Base-by-base conservation (phyloP, 2,113 vertebrate species). In the Pygoscelis antarcticus region DNA sequence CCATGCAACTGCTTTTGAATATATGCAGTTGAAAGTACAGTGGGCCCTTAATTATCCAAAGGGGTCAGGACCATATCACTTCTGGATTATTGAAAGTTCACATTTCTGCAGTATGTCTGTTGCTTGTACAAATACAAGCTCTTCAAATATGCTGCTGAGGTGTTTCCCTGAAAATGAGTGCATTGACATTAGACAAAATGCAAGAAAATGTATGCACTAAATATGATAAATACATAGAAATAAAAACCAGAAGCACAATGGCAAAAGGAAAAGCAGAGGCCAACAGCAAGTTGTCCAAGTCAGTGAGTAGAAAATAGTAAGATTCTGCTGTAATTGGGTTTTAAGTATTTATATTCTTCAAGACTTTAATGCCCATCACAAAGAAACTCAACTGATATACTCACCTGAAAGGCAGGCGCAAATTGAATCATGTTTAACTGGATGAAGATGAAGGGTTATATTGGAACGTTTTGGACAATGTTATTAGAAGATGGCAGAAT, bases 31-130 rank as follows among this genome's bases (percentile, higher is more conserved):
- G 42, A 26, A 85, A 88, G 3, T 44, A 51, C 15, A 71, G 17
- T 20, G 23, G 20, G 4, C 5, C 38, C 29, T 60, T 74, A 32
- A 26, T 69, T 60, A 22, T 44, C 20, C 34, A 38, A 7, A 82
- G 30, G 17, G 36, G 0, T 13, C 32, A 10, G 49, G 32, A 6
- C 38, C 20, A 1, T 34, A 18, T 62, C 0, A 0, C 32, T 80
- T 72, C 57, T 89, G 49, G 14, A 7, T 60, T 55, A 22, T 47
- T 46, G 27, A 14, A 75, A 27, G 40, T 80, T 77, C 17, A 2
- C 3, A 15, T 38, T 89, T 84, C 72, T 81, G 16, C 13, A 25
- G 36, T 46, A 9, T 11, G 19, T 32, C 80, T 69, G 27, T 38
- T 81, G 32, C 20, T 64, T 65, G 16, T n/a, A 69, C n/a, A 46